Evolutionary conservation across 2,888 invertebrate genomes (phyloP), one percentile per base, ranked within the genome.

Genomic region (Dendrolimus houi): DNA sequence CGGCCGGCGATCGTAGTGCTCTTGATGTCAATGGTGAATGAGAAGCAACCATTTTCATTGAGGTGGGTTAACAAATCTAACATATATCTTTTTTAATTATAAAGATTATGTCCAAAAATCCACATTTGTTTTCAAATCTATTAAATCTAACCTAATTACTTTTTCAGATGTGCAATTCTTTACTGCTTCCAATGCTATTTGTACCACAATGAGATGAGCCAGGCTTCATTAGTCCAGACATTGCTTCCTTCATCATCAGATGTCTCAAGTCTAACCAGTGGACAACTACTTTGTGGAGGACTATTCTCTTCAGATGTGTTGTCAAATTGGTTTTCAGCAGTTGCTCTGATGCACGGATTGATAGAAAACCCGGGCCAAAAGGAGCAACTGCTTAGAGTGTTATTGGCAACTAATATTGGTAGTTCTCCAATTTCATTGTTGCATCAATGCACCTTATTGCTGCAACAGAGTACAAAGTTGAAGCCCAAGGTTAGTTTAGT

Each of bases 1-100:
- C 93, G 98, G 58, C 97, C 99, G 0, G 98, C 98, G 0, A 95
- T 99, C 57, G 96, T 99, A 0, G 97, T 99, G 54, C 91, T 99
- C 8, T 87, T 99, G 9, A 97, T 99, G 96, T 98, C 99, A 0
- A 99, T 99, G 98, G 97, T 98, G 8, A 98, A 99, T 80, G 99
- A 99, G 79, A 98, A 98, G 74, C 99, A 99, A 79, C 96, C 98
- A 0, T 96, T 99, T 77, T 87, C 92, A 7, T 76, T 93, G 52
- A 84, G 91, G 91, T 90, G 58, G 76, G 66, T 57, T 29, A 29
- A 29, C 0, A 29, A 29, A 29, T 29, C 6, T 29, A 29, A 29
- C 6, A 29, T 29, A 29, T 29, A 29, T 29, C 29, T 29, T 6
- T 6, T 29, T 29, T 6, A 3, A 47, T 47, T 47, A 47, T 0